Evolutionary conservation across 2,797 vertebrate species (phyloP).

Genomic region (Octomys mimax): DNA sequence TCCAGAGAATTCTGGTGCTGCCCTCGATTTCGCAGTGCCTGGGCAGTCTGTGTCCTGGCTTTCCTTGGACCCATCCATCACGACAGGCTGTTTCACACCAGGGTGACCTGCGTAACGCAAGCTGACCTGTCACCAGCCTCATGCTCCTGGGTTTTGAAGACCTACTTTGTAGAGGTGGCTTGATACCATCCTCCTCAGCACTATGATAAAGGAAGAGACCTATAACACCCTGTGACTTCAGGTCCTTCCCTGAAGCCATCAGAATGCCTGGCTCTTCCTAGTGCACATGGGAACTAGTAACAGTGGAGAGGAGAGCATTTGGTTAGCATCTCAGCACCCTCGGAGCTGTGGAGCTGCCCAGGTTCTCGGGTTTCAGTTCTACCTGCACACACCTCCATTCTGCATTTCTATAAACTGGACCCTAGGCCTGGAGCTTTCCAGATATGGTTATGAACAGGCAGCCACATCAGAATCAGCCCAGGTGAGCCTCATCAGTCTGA

Average conservation of each 20-base stretch:
- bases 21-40: background rate
- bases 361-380: background rate
- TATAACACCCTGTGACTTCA: background rate
- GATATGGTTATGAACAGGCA: background rate
- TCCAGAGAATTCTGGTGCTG: background rate
- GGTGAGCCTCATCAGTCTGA: background rate
- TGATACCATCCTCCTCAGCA: background rate
- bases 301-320: background rate
- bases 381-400: background rate
- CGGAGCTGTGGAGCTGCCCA: background rate
- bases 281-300: background rate
- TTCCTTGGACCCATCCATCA: background rate
- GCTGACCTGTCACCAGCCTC: background rate
- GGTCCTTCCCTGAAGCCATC: rapidly evolving
- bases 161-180: background rate
- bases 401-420: background rate
- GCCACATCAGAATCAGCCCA: background rate
- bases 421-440: background rate
- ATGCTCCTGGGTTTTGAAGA: background rate
- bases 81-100: background rate
- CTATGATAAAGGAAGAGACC: background rate
- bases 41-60: background rate
- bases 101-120: background rate
- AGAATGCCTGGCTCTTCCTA: background rate
- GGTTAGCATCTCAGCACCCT: background rate